Evolutionary conservation across 2,888 invertebrate species (phyloP).

Genomic region (Litoditis marina): DNA sequence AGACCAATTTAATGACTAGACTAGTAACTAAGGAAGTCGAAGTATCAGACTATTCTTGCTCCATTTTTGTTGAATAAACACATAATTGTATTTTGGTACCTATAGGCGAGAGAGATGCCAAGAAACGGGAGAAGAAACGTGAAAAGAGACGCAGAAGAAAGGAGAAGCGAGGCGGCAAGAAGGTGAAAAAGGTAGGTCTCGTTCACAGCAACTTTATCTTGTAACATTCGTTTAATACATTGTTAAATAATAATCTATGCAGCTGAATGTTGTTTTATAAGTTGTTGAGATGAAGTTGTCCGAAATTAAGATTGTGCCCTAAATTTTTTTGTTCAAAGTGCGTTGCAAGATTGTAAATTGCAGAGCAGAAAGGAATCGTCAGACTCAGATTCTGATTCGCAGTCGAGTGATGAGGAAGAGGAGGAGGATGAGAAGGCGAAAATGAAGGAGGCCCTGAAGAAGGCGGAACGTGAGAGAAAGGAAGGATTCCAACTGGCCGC

Average conservation of each 20-base stretch:
- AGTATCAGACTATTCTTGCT: too few species aligned
- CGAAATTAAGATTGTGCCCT: too few species aligned
- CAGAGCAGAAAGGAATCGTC: slow-evolving; percentile 4
- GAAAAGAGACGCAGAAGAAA: slow-evolving; percentile 51
- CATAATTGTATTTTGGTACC: too few species aligned
- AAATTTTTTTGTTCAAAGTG: too few species aligned
- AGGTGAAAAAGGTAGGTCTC: slow-evolving; percentile 12
- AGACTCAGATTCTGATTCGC: slow-evolving; percentile 20
- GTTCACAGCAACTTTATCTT: neutral
- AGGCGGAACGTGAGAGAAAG: slow-evolving; percentile 55
- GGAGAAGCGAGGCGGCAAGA: slow-evolving; percentile 44
- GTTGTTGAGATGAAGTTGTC: neutral
- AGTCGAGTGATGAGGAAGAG: slow-evolving; percentile 25
- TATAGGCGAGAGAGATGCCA: slow-evolving; percentile 32
- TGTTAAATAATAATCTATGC: neutral
- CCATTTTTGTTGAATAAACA: too few species aligned
- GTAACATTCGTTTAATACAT: neutral
- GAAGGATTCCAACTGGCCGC: slow-evolving; percentile 56
- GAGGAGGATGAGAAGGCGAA: slow-evolving; percentile 35
- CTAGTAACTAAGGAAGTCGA: too few species aligned
- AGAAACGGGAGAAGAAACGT: slow-evolving; percentile 47
- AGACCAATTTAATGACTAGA: too few species aligned
- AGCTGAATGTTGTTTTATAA: neutral
- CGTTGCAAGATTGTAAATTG: too few species aligned
- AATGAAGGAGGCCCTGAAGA: slow-evolving; percentile 42